Evolutionary conservation across 2,797 vertebrate species (phyloP).

Genomic region (Silurus lanzhouensis): DNA sequence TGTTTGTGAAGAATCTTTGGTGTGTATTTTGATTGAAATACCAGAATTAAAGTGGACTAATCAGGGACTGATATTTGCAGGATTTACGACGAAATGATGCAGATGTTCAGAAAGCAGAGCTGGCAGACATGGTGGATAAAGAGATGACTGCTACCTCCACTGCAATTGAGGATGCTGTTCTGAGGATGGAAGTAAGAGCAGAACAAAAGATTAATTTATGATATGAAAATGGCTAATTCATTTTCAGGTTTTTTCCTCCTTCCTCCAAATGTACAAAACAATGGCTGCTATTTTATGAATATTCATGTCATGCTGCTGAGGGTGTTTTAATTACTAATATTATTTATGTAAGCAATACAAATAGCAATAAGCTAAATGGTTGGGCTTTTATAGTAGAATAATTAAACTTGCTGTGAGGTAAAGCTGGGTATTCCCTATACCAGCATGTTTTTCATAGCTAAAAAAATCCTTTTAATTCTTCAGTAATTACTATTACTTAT

Average conservation of each 20-base stretch:
- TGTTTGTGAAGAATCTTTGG: background rate
- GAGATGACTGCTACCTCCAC: conserved; percentile 89
- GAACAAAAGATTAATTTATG: background rate
- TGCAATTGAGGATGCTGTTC: conserved; percentile 85
- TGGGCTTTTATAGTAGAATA: no score
- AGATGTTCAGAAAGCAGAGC: conserved; percentile 86
- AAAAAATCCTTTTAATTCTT: no score
- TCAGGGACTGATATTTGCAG: conserved; percentile 64
- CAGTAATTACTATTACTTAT: no score
- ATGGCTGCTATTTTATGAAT: no score
- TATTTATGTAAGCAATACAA: no score
- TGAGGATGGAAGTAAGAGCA: conserved; percentile 86
- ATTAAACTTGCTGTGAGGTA: no score
- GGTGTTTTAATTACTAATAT: no score
- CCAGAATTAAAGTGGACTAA: background rate
- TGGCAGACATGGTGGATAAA: conserved; percentile 91
- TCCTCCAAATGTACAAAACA: background rate
- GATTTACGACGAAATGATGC: conserved; percentile 82
- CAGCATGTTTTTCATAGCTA: no score
- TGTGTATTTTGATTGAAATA: background rate
- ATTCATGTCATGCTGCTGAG: no score
- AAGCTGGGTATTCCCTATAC: no score
- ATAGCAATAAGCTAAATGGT: no score
- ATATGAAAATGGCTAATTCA: background rate
- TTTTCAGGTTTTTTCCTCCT: background rate